Base-by-base conservation (phyloP, 2,888 invertebrate genomes). In the Leptinotarsa tumamoca region DNA sequence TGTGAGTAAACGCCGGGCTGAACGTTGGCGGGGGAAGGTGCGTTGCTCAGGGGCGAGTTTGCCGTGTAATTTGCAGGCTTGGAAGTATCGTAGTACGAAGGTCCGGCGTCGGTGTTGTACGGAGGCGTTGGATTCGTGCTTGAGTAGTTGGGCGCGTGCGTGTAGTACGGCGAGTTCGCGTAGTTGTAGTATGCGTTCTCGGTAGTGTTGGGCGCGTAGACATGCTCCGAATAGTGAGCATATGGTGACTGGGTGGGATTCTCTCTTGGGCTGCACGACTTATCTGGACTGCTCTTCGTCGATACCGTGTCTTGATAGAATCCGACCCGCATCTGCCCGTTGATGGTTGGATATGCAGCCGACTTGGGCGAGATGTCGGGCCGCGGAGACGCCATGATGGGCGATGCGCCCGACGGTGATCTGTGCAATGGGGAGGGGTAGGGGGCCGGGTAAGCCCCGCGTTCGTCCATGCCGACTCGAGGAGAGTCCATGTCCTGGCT, bases 241-340 rank as follows among this genome's bases (percentile, higher is more conserved):
- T 92, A 92, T 1, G 91, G 90, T 3, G 90, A 90, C 2, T 93
- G 93, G 0, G 93, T 92, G 1, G 93, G 93, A 73, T 92, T 94
- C 82, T 95, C 93, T 67, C 94, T 91, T 0, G 95, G 95, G 85
- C 95, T 95, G 84, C 94, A 94, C 81, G 94, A 95, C 85, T 95
- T 95, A 82, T 95, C 95, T 0, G 95, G 95, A 83, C 95, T 95
- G 83, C 94, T 94, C 86, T 95, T 95, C 4, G 94, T 93, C 0
- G 95, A 95, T n/a, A 94, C 93, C 0, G 94, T 94, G 82, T 96
- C 96, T 71, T 96, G 96, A 88, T 96, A 96, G 87, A 96, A 96
- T 4, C 96, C 96, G 52, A 95, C 96, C 81, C 96, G 91, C 5
- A 96, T 94, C 4, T 95, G 94, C 1, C 95, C 95, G 84, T 95